Evolutionary conservation across 2,797 vertebrate species (phyloP).

Genomic region (Ibycter americanus): DNA sequence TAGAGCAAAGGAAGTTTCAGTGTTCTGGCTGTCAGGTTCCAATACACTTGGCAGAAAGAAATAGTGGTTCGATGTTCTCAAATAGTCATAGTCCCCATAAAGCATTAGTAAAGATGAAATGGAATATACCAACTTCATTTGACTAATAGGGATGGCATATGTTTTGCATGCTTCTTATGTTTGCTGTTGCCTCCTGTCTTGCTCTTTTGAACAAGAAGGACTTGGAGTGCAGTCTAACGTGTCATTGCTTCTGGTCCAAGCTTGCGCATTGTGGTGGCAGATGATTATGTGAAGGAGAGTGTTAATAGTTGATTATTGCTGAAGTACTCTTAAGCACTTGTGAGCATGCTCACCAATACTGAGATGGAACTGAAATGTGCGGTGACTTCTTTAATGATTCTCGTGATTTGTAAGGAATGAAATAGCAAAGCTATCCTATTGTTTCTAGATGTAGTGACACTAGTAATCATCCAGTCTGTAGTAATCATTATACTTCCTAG

Average conservation of each 20-base stretch:
- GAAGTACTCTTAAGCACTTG: background rate
- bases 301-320: background rate
- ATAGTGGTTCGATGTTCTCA: background rate
- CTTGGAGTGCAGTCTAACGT: rapidly evolving
- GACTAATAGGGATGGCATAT: background rate
- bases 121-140: background rate
- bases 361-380: background rate
- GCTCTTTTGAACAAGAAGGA: background rate
- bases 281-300: background rate
- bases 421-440: background rate
- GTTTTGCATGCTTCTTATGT: background rate
- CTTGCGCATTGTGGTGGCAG: rapidly evolving
- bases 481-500: background rate
- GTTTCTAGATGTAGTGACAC: background rate
- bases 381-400: background rate
- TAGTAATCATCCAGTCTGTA: background rate
- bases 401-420: background rate
- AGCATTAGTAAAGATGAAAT: background rate
- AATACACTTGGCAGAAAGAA: background rate
- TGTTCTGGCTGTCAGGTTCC: background rate
- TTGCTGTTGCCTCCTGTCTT: rapidly evolving
- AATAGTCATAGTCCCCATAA: too few species aligned
- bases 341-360: rapidly evolving
- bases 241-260: background rate
- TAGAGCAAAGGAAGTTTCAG: background rate